phyloP scores from a whole-genome alignment of 1,140 invertebrate genomes.

The Ceratina australensis region DNA sequence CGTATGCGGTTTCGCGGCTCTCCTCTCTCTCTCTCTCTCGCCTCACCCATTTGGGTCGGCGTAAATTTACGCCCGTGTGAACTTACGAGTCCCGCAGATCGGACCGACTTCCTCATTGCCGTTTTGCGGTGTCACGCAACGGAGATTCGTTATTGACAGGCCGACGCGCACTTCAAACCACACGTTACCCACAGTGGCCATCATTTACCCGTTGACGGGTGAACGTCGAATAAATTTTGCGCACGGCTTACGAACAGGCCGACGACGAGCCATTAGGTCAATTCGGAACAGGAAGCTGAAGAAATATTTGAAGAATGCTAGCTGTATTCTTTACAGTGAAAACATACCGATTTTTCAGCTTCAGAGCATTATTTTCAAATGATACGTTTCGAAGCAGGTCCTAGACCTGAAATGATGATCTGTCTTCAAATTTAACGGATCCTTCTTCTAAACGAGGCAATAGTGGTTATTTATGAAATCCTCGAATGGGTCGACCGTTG shows the following conservation, averaged over 20 bases:
- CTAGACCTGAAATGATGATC: slow-evolving; percentile 52
- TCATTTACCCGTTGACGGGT: neutral
- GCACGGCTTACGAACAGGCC: neutral
- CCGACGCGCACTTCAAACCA: neutral
- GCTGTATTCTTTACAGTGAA: neutral
- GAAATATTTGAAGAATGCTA: neutral
- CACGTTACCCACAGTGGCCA: neutral
- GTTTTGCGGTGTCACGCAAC: slow-evolving; percentile 28
- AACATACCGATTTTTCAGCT: neutral
- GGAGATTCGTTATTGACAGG: slow-evolving; percentile 33
- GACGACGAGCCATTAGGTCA: too few relatives aligned
- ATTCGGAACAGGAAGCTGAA: too few relatives aligned
- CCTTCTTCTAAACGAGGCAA: slow-evolving; percentile 53
- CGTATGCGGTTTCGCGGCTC: slow-evolving; percentile 28
- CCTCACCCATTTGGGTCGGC: slow-evolving; percentile 27
- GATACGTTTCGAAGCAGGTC: slow-evolving; percentile 29
- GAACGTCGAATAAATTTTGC: slow-evolving; percentile 24
- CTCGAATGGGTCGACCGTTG: slow-evolving; percentile 49
- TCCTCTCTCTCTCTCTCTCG: slow-evolving; percentile 31
- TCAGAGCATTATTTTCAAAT: neutral
- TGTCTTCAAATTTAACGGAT: slow-evolving; percentile 18
- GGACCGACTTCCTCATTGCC: slow-evolving; percentile 53
- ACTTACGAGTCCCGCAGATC: slow-evolving; percentile 15
- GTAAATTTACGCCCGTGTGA: slow-evolving; percentile 54
- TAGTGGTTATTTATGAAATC: slow-evolving; percentile 69